phyloP scores from a whole-genome alignment of 1,140 invertebrate genomes.

The Euwallacea fornicatus region DNA sequence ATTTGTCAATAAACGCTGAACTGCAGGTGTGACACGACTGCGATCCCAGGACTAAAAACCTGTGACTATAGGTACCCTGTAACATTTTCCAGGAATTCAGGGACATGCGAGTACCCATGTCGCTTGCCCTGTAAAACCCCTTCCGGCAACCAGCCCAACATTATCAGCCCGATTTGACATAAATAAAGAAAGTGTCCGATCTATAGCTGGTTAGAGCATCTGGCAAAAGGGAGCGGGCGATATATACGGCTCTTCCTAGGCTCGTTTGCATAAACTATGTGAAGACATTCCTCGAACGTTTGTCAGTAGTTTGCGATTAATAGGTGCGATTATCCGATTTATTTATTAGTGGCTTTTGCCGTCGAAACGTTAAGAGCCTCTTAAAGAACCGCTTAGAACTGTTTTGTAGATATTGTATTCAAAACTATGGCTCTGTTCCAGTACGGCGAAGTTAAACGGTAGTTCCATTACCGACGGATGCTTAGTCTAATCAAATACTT shows the following conservation, averaged over 20 bases:
- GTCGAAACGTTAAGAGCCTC: conserved; percentile 11
- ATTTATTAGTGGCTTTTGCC: conserved; percentile 22
- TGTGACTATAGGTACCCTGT: too few relatives aligned
- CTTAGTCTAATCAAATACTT: too few relatives aligned
- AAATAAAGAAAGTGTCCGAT: conserved; percentile 8
- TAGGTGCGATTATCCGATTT: conserved; percentile 33
- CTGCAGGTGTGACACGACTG: too few relatives aligned
- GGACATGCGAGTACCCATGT: too few relatives aligned
- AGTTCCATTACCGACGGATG: too few relatives aligned
- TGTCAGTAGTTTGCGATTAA: conserved; percentile 30
- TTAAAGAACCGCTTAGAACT: conserved; percentile 4
- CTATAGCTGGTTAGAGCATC: too few relatives aligned
- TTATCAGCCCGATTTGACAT: conserved; percentile 16
- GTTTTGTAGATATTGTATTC: not conserved
- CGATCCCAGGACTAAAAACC: too few relatives aligned
- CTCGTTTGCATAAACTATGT: conserved; percentile 26
- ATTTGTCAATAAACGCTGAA: too few relatives aligned
- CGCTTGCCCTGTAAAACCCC: too few relatives aligned
- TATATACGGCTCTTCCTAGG: conserved; percentile 10
- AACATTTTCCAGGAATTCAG: too few relatives aligned
- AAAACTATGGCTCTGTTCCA: too few relatives aligned
- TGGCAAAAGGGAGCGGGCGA: conserved; percentile 8
- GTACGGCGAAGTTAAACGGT: too few relatives aligned
- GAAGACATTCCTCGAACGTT: conserved; percentile 27
- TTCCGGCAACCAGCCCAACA: not conserved